Evolutionary conservation across 2,113 vertebrate genomes (phyloP), one percentile per base, ranked within the genome.

Genomic region (Rhombomys opimus): DNA sequence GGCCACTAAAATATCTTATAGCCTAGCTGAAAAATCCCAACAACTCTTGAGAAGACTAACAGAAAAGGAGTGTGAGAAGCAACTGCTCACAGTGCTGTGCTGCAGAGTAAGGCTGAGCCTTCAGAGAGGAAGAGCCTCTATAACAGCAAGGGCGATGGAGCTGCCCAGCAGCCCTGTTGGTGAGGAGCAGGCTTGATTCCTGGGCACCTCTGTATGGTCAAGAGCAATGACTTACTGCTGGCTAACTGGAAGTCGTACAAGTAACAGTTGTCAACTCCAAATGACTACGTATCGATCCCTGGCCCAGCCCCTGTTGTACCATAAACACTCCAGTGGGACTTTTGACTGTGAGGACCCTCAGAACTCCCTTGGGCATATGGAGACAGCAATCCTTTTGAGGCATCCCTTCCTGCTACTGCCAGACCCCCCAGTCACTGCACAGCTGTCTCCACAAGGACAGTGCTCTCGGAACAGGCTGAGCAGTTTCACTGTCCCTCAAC

Each of bases 291-390:
- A 23, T 7, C 38, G 8, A 14, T 32, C 7, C 3, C 63, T 35
- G 9, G 59, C 50, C 67, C 7, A 35, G 38, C 15, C 35, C 54
- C 87, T 52, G 67, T 59, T 32, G 52, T 30, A 76, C 23, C 8
- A 15, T 30, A 10, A 68, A 73, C 25, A 57, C 87, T 35, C 18
- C 3, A 6, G n/a, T 46, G 68, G 5, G 35, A 65, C 59, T 61
- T 10, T 6, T 46, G 20, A 35, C 57, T 7, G 0, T 25, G 2
- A 68, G 18, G 11, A 11, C 0, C 23, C 25, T 80, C 15, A 59
- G 0, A 78, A 59, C 57, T 59, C 27, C 54, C 68, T 9, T 4
- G 3, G 46, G 67, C 11, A 22, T 35, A 86, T 0, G 2, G 46
- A 89, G 22, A 12, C 11, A 32, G 54, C 30, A 52, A 18, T 93